Base-by-base conservation (phyloP, 2,797 vertebrate species). In the Enteromius viviparus region DNA sequence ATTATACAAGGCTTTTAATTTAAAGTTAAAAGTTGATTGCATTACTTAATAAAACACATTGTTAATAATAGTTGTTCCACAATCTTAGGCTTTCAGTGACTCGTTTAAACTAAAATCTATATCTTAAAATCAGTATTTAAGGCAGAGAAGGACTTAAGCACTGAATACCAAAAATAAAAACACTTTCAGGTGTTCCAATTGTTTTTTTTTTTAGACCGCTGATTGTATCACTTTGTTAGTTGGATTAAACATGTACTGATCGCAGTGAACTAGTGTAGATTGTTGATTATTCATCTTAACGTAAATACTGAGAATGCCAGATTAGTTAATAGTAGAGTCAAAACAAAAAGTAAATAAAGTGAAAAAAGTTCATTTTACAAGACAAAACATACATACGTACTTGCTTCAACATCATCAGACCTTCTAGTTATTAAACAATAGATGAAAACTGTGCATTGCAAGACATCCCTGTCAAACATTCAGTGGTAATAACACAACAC, bases 1-100 rank as follows among this genome's bases (percentile, higher is more conserved):
- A 23, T 19, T 45, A 78, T 55, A 82, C 79, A 82, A 78, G 42
- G 66, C n/a, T 51, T 51, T 21, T 74, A 26, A 75, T 26, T 5
- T 7, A 17, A 53, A 79, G 21, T 14, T 60, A 17, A 60, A 51
- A 78, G 21, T 14, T 58, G 23, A 60, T 70, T 72, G 55, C 40
- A 62, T 55, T 62, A 34, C 55, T 21, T 42, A 5, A 70, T 32
- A 66, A 40, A 37, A 32, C 51, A 70, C 51, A 26, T 40, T 68
- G 42, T 29, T 70, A 34, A 47, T 10, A 72, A 47, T 71, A 17
- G 10, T 70, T 70, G 78, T 42, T 42, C 53, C 42, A 37, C 40
- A 47, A 23, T 71, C 19, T 12, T 53, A n/a, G 11, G 3, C 12
- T 76, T 34, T 76, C 34, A 1, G 3, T 42, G 21, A 40, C 12